Evolutionary conservation across 2,797 vertebrate genomes (phyloP).

Genomic region (Alauda arvensis): DNA sequence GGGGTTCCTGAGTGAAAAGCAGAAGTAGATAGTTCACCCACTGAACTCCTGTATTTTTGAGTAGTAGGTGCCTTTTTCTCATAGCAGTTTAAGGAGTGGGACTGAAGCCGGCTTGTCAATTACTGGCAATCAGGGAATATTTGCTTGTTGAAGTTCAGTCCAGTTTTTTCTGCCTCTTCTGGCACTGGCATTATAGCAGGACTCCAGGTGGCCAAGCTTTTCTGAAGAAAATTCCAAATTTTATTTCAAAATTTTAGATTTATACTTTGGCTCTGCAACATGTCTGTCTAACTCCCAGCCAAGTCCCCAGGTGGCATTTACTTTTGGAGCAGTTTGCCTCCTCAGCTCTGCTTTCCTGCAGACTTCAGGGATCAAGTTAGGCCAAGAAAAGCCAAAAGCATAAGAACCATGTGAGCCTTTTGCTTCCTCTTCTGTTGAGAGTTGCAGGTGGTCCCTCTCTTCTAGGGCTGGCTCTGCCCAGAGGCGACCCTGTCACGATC

Average conservation of each 20-base stretch:
- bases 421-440: conserved; percentile 18
- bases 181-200: conserved; percentile 3
- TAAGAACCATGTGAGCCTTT: conserved; percentile 16
- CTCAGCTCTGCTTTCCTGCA: conserved; percentile 36
- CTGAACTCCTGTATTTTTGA: not conserved
- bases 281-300: conserved; percentile 29
- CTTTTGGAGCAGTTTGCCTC: conserved; percentile 36
- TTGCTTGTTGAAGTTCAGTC: conserved; percentile 29
- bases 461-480: too few relatives aligned
- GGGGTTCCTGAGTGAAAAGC: not conserved
- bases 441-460: too few relatives aligned
- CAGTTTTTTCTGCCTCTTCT: conserved; percentile 34
- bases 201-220: conserved; percentile 23
- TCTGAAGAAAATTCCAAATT: conserved; percentile 50
- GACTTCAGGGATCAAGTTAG: conserved; percentile 23
- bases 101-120: conserved; percentile 13
- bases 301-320: conserved; percentile 48
- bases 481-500: too few relatives aligned
- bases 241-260: conserved; percentile 59
- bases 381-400: conserved; percentile 51
- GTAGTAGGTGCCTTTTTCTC: not conserved
- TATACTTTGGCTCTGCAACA: conserved; percentile 26
- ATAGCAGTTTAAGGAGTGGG: not conserved
- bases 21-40: not conserved
- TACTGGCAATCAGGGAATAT: not conserved